phyloP scores from a whole-genome alignment of 2,888 invertebrate genomes.

The Drosophila kokeensis region DNA sequence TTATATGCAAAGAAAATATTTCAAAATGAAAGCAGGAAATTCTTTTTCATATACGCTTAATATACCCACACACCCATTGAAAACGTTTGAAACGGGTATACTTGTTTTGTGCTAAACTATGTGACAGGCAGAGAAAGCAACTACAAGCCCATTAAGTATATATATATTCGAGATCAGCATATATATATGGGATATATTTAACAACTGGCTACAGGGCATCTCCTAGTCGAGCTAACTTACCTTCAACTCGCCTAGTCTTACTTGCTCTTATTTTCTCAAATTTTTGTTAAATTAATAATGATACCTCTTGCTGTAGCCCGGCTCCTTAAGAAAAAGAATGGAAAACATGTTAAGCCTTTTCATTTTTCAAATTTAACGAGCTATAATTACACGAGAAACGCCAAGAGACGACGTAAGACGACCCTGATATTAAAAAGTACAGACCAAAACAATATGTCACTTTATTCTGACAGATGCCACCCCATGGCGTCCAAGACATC shows the following conservation, averaged over 20 bases:
- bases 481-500: conserved; percentile 35
- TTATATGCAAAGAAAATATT: conserved; percentile 4
- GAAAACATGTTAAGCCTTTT: conserved; percentile 20
- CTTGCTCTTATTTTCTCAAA: not conserved
- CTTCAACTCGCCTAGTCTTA: not conserved
- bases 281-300: conserved; percentile 8
- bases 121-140: not conserved
- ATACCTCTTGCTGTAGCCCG: not conserved
- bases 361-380: conserved; percentile 58
- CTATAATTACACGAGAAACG: conserved; percentile 46
- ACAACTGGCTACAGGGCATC: not conserved
- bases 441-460: conserved; percentile 61
- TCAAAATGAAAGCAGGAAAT: not conserved
- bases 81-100: not conserved
- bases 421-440: conserved; percentile 67
- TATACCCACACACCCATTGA: not conserved
- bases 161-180: not conserved
- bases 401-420: conserved; percentile 38
- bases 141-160: not conserved
- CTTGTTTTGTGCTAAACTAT: not conserved
- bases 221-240: not conserved
- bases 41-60: not conserved
- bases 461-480: conserved; percentile 58
- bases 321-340: not conserved
- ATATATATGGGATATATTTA: not conserved